Evolutionary conservation across 2,888 invertebrate genomes (phyloP).

Genomic region (Loripinus fragilis): DNA sequence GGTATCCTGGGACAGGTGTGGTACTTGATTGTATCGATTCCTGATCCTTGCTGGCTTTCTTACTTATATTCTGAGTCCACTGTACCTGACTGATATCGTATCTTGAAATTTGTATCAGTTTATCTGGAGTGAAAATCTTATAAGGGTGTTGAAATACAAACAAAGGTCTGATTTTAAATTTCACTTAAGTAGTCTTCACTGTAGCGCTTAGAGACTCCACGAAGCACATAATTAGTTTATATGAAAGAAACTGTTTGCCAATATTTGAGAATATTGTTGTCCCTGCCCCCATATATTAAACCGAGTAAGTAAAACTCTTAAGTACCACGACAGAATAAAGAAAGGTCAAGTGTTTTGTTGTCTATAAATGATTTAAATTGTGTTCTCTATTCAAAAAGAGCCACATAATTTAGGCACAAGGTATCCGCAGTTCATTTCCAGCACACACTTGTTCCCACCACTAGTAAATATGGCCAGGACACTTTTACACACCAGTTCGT

Average conservation of each 20-base stretch:
- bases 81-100: too few species aligned
- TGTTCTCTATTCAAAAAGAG: not conserved
- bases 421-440: too few species aligned
- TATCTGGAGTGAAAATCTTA: not conserved
- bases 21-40: too few species aligned
- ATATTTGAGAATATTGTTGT: not conserved
- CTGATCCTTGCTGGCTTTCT: too few species aligned
- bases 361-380: not conserved
- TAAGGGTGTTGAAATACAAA: not conserved
- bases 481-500: too few species aligned
- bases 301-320: not conserved
- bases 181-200: not conserved
- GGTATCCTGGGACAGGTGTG: too few species aligned
- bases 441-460: too few species aligned
- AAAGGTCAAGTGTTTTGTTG: constrained; percentile 3
- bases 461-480: too few species aligned
- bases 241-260: not conserved
- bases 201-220: not conserved
- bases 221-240: too few species aligned
- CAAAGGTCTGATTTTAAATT: not conserved
- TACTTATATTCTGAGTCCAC: too few species aligned
- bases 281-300: not conserved
- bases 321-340: constrained; percentile 7
- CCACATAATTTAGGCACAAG: too few species aligned
- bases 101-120: too few species aligned